Evolutionary conservation across 2,888 invertebrate genomes (phyloP), one percentile per base, ranked within the genome.

Genomic region (Arge pagana): DNA sequence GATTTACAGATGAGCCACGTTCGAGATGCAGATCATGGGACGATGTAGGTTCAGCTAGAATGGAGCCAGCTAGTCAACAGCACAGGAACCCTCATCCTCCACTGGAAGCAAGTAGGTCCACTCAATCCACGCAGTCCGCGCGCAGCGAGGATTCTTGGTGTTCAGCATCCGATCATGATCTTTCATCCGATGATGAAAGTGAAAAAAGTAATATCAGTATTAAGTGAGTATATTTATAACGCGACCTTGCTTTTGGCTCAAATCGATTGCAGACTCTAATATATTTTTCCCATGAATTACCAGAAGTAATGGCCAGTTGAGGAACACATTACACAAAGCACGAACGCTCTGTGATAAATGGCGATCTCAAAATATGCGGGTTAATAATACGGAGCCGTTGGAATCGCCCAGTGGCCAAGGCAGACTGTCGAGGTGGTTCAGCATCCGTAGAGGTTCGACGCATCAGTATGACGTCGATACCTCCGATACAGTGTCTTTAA

Each of bases 381-480:
- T 72, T 48, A 70, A 67, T 56, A 72, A 67, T 55, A 53, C 28
- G 28, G 74, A 75, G 50, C 60, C 68, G 21, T 45, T 72, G 57
- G 83, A 83, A 71, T 83, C 86, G 62, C 83, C 86, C 40, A 85
- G 88, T 62, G 70, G 69, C 33, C 73, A 78, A 41, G 89, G 91
- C 56, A 82, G 90, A 52, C 81, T 93, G 40, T 88, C 92, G 24
- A 82, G 94, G 62, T 93, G 93, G 92, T 94, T 93, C 81, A 93
- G 92, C 67, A 90, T 93, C 58, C 80, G 93, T 31, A 82, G 92
- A 55, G 89, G 90, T 35, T 88, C 89, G 57, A 81, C 87, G n/a
- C 88, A 90, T 76, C 91, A 91, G 68, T 91, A 90, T 76, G 91
- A 91, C 70, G 85, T 86, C 56, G 85, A 78, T 57, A 63, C 58